A percentile compares a stretch with the other conserved stretches of the same genome.
phyloP scores from a whole-genome alignment of 2,888 invertebrate species.

The Oligia fasciuncula region DNA sequence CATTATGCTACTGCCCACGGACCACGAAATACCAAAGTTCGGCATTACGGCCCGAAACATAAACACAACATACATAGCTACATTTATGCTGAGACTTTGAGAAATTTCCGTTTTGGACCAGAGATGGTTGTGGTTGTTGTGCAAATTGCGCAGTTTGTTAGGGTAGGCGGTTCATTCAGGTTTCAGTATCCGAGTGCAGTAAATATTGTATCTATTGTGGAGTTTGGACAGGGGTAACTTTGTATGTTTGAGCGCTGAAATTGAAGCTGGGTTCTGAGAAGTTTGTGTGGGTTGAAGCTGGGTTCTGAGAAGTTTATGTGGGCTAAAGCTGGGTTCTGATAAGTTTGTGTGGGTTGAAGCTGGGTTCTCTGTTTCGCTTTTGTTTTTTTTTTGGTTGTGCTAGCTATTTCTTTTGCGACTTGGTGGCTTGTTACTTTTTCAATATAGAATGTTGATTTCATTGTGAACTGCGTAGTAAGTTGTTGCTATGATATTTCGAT shows the following conservation, averaged over 20 bases:
- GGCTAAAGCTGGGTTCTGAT: neutral
- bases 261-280: slow-evolving; percentile 13
- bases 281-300: neutral
- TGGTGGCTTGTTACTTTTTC: neutral
- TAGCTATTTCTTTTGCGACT: neutral
- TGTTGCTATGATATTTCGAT: neutral
- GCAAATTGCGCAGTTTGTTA: slow-evolving; percentile 16
- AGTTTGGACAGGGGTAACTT: slow-evolving; percentile 16
- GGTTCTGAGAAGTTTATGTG: neutral
- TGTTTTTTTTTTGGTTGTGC: neutral
- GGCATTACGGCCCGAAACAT: slow-evolving; percentile 37
- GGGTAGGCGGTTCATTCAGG: slow-evolving; percentile 52
- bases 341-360: neutral
- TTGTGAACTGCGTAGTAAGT: neutral
- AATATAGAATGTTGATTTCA: neutral
- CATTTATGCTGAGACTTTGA: slow-evolving; percentile 2
- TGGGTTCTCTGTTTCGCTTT: neutral
- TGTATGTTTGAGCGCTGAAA: slow-evolving; percentile 26
- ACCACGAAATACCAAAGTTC: slow-evolving; percentile 77
- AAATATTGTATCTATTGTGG: slow-evolving; percentile 38
- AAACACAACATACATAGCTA: slow-evolving; percentile 35
- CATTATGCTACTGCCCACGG: slow-evolving; percentile 66
- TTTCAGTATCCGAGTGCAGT: slow-evolving; percentile 41
- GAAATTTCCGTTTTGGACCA: slow-evolving; percentile 6
- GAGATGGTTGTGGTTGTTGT: slow-evolving; percentile 38